These are phyloP conservation scores for Polia nebulosa DNA, from an alignment of 2,888 invertebrate species.

Conservation along the genomic window DNA sequence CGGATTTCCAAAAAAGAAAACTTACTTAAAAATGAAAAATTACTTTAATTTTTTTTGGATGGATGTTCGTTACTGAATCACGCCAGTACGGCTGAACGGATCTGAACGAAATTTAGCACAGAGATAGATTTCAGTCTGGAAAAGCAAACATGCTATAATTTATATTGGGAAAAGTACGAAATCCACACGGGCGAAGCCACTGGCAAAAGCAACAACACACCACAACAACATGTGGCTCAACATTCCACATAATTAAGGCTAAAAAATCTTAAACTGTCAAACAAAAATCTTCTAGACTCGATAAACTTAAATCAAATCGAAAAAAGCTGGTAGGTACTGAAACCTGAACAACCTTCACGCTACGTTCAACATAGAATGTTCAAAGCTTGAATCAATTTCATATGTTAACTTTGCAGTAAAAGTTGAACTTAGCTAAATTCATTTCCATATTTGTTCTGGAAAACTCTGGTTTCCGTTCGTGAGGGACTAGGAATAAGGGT, in stretches of 20 bases:
- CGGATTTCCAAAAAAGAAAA: no score
- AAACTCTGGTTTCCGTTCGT: slow-evolving; percentile 7
- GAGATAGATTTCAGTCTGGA: no score
- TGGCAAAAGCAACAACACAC: no score
- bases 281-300: background rate
- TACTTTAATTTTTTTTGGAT: no score
- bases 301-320: slow-evolving; percentile 30
- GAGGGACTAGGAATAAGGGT: background rate
- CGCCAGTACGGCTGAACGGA: no score
- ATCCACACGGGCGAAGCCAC: no score
- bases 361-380: slow-evolving; percentile 31
- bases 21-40: no score
- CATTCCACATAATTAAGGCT: background rate
- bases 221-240: no score
- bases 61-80: no score
- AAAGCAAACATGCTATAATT: no score
- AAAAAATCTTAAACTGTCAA: background rate
- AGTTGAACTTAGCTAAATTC: slow-evolving; percentile 42
- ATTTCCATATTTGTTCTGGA: slow-evolving; percentile 46
- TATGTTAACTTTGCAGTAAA: slow-evolving; percentile 52
- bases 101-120: no score
- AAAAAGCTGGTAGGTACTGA: slow-evolving; percentile 10
- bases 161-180: no score
- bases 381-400: slow-evolving; percentile 46
- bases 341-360: slow-evolving; percentile 25